A percentile compares a stretch with the other conserved stretches of the same genome.
phyloP scores from a whole-genome alignment of 2,113 vertebrate species.

The Tor tambroides region DNA sequence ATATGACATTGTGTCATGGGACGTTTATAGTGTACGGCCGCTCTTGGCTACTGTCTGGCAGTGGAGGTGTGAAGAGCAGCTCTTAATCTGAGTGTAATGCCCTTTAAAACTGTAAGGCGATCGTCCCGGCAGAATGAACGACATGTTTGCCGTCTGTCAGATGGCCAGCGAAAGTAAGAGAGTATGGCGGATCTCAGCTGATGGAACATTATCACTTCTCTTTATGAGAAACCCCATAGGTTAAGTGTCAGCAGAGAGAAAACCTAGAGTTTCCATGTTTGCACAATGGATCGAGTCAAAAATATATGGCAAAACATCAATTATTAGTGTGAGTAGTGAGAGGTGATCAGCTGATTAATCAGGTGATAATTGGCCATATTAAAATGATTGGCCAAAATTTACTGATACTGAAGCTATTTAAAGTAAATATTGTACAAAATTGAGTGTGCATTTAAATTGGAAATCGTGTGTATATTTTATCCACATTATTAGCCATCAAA shows the following conservation, averaged over 20 bases:
- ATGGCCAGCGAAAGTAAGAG: constrained; percentile 18
- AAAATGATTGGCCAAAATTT: neutral
- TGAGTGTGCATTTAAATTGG: neutral
- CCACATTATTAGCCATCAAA: neutral
- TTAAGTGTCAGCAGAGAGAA: neutral
- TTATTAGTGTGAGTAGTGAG: neutral
- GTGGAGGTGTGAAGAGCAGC: constrained; percentile 53
- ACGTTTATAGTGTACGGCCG: neutral
- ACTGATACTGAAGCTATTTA: neutral
- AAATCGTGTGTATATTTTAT: neutral
- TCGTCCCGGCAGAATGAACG: constrained; percentile 51
- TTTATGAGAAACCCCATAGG: neutral
- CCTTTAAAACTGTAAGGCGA: constrained; percentile 71
- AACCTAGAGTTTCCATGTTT: neutral
- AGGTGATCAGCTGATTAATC: neutral
- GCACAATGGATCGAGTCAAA: neutral
- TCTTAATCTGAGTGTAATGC: constrained; percentile 66
- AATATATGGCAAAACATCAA: neutral
- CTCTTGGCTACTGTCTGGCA: constrained; percentile 48
- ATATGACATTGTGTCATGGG: neutral
- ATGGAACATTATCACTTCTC: constrained; percentile 5
- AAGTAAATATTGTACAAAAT: neutral
- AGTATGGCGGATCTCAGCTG: neutral
- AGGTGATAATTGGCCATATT: neutral
- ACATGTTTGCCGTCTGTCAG: constrained; percentile 63